phyloP scores from a whole-genome alignment of 2,888 invertebrate genomes.

The Ferdinandea cuprea region DNA sequence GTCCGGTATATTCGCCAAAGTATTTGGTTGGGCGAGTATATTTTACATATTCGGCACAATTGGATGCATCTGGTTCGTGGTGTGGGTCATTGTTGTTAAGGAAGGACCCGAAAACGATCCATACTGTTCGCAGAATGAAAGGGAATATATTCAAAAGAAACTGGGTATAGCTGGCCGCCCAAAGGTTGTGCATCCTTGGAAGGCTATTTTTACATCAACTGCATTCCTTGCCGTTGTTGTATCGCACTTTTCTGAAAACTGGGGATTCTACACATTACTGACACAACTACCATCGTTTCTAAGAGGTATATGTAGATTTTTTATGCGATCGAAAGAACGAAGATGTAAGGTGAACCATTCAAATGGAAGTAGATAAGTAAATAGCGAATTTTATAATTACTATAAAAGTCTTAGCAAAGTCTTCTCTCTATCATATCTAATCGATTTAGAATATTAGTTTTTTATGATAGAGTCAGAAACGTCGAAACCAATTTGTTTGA shows the following conservation, averaged over 20 bases:
- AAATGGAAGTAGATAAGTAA: too few relatives aligned
- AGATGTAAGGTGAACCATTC: too few relatives aligned
- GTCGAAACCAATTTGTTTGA: too few relatives aligned
- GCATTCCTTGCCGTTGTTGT: conserved; percentile 93
- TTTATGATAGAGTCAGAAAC: too few relatives aligned
- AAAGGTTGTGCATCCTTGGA: conserved; percentile 89
- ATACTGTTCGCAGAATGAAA: conserved; percentile 88
- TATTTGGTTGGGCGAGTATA: conserved; percentile 91
- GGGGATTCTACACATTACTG: conserved; percentile 94
- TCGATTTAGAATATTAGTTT: too few relatives aligned
- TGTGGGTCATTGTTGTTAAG: conserved; percentile 89
- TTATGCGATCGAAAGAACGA: too few relatives aligned
- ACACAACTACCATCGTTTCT: conserved; percentile 93
- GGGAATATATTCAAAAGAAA: conserved; percentile 87
- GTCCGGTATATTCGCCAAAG: conserved; percentile 88
- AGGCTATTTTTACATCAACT: conserved; percentile 88
- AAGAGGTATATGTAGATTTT: too few relatives aligned
- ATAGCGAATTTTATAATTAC: too few relatives aligned
- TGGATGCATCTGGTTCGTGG: conserved; percentile 88
- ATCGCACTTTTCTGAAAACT: conserved; percentile 94
- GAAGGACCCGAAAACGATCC: conserved; percentile 91
- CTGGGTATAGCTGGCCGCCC: conserved; percentile 84
- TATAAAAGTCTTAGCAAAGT: too few relatives aligned
- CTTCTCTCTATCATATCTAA: too few relatives aligned
- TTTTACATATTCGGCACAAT: conserved; percentile 91